phyloP scores from a whole-genome alignment of 2,797 vertebrate species.

The Xenentodon cancila region DNA sequence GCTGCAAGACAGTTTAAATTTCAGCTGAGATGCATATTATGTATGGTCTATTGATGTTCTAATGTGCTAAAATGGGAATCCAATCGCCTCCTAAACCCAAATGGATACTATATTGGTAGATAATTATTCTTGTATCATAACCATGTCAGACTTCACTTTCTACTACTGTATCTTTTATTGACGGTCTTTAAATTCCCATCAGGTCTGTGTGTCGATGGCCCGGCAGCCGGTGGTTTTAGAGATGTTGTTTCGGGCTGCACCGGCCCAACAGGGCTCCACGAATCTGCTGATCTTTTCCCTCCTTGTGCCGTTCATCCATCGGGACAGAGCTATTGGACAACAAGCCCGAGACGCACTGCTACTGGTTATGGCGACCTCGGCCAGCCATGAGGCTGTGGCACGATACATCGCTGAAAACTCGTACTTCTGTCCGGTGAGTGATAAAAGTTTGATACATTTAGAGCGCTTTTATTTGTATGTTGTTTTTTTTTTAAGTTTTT shows the following conservation, averaged over 20 bases:
- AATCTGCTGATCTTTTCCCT: slow-evolving; percentile 95
- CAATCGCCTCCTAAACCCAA: too few species aligned
- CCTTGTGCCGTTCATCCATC: slow-evolving; percentile 96
- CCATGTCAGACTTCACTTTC: too few species aligned
- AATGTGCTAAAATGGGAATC: neutral
- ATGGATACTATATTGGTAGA: too few species aligned
- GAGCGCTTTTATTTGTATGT: too few species aligned
- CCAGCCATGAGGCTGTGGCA: slow-evolving; percentile 87
- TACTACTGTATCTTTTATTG: neutral
- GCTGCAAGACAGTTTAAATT: too few species aligned
- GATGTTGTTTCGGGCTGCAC: slow-evolving; percentile 88
- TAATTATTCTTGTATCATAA: too few species aligned
- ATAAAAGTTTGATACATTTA: too few species aligned
- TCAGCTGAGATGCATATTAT: neutral
- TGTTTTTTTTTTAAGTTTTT: too few species aligned
- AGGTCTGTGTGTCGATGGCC: slow-evolving; percentile 91
- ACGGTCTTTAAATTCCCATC: slow-evolving; percentile 2
- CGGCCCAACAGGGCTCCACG: slow-evolving; percentile 85
- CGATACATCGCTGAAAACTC: slow-evolving; percentile 93
- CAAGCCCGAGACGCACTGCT: slow-evolving; percentile 94
- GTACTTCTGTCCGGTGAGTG: slow-evolving; percentile 95
- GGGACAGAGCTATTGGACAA: slow-evolving; percentile 92
- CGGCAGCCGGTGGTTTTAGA: slow-evolving; percentile 90
- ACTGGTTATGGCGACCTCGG: slow-evolving; percentile 94
- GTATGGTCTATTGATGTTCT: neutral